Evolutionary conservation across 1,140 invertebrate genomes (phyloP).

Genomic region (Himalopsyche phryganea): DNA sequence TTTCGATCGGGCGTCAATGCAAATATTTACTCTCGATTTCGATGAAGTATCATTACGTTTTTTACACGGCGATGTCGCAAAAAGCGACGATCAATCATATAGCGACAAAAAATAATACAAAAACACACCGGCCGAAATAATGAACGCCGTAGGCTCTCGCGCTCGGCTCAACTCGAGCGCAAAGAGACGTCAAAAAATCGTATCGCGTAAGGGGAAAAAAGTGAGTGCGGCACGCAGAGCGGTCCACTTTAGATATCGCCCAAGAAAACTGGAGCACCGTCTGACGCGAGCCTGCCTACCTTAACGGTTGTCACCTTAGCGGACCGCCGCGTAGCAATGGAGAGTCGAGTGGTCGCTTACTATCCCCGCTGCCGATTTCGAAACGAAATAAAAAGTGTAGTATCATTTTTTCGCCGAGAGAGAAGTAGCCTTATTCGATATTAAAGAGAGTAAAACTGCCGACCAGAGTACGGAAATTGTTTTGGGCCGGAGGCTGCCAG

Average conservation of each 20-base stretch:
- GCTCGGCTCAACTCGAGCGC: neutral
- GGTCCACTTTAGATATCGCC: neutral
- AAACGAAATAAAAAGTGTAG: constrained; percentile 31
- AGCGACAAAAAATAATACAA: neutral
- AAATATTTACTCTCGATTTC: constrained; percentile 25
- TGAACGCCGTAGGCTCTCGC: neutral
- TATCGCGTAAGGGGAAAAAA: constrained; percentile 6
- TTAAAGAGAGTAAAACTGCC: constrained; percentile 11
- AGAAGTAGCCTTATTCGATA: neutral
- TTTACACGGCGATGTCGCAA: neutral
- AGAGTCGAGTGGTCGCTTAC: neutral
- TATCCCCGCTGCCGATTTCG: constrained; percentile 17
- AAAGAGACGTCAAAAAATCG: constrained; percentile 5
- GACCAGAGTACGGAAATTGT: constrained; percentile 21
- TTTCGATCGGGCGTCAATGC: constrained; percentile 5
- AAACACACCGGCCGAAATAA: constrained; percentile 4
- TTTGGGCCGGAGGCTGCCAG: constrained; percentile 10
- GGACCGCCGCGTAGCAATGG: constrained; percentile 21
- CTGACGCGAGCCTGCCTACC: neutral
- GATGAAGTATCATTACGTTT: neutral
- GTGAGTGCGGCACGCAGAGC: neutral
- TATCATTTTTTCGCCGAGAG: constrained; percentile 7
- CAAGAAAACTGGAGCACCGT: constrained; percentile 12
- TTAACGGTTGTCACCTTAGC: constrained; percentile 29
- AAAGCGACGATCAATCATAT: constrained; percentile 7